Base-by-base conservation (phyloP, 2,113 vertebrate species). In the Melierax canorus region DNA sequence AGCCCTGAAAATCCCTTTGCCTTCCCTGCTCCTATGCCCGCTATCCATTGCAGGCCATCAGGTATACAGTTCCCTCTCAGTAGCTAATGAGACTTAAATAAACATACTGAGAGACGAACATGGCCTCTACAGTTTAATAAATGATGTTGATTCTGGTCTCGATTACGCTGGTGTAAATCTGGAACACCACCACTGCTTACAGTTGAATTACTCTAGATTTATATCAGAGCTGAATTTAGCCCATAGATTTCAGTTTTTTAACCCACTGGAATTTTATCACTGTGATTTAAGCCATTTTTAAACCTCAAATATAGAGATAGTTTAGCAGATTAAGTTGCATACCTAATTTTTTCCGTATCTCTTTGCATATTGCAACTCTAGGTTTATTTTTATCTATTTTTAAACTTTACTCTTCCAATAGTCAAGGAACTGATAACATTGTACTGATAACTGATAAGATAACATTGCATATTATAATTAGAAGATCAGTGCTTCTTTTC, bases 31-130 rank as follows among this genome's bases (percentile, higher is more conserved):
- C 56, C 62, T 92, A 14, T 71, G 58, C 26, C 38, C 62, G 53
- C 80, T 96, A 87, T 92, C 94, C 74, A 69, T 95, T 92, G 92
- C 86, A 96, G 76, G 48, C 62, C 73, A 90, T 92, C 93, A 89
- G 62, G 86, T 94, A 82, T 97, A 96, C 89, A 82, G 62, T 95
- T 96, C 77, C 92, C 67, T 94, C 84, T 95, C 86, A 90, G 89
- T 73, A 89, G 91, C 77, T 97, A 95, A 96, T 91, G 92, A 97
- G 86, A 95, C 92, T 95, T 95, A 94, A 97, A 94, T 96, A 96
- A 97, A 95, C 95, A 95, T 93, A 94, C 74, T 43, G 88, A 95
- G 84, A 94, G 84, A 91, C 27, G 3, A 95, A 92, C 96, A 89
- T 8, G n/a, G 89, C 80, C 84, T 95, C 86, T 73, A 32, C 86